A percentile compares a stretch with the other conserved stretches of the same genome.
phyloP scores from a whole-genome alignment of 1,140 invertebrate genomes.

The Drosophila tropicalis region DNA sequence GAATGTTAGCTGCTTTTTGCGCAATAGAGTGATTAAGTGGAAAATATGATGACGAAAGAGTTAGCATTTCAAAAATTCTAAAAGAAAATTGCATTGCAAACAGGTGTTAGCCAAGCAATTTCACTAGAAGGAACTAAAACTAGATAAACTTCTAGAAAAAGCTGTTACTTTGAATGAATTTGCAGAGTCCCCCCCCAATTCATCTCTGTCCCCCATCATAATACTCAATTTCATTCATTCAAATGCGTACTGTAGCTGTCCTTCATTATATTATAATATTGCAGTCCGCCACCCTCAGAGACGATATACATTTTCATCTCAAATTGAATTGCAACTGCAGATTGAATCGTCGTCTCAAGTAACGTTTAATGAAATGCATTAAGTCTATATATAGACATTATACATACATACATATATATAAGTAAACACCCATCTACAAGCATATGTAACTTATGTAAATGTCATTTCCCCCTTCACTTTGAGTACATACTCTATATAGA shows the following conservation, averaged over 20 bases:
- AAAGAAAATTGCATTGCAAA: background rate
- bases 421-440: conserved; percentile 7
- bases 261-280: conserved; percentile 39
- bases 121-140: background rate
- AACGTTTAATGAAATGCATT: conserved; percentile 75
- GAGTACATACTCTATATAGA: background rate
- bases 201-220: background rate
- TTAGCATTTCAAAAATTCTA: background rate
- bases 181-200: no score
- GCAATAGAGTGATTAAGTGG: conserved; percentile 24
- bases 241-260: conserved; percentile 16
- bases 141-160: background rate
- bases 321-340: conserved; percentile 28
- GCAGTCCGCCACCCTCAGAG: conserved; percentile 18
- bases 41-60: conserved; percentile 4
- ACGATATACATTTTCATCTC: conserved; percentile 12
- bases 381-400: conserved; percentile 40
- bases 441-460: conserved; percentile 23
- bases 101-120: background rate
- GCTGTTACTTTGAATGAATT: no score
- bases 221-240: background rate
- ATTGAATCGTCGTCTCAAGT: conserved; percentile 39
- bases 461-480: conserved; percentile 54
- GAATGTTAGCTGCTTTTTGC: conserved; percentile 23
- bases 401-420: conserved; percentile 7